These are phyloP conservation scores for Encarsia formosa DNA, from an alignment of 2,888 invertebrate genomes.

Conservation along the genomic window DNA sequence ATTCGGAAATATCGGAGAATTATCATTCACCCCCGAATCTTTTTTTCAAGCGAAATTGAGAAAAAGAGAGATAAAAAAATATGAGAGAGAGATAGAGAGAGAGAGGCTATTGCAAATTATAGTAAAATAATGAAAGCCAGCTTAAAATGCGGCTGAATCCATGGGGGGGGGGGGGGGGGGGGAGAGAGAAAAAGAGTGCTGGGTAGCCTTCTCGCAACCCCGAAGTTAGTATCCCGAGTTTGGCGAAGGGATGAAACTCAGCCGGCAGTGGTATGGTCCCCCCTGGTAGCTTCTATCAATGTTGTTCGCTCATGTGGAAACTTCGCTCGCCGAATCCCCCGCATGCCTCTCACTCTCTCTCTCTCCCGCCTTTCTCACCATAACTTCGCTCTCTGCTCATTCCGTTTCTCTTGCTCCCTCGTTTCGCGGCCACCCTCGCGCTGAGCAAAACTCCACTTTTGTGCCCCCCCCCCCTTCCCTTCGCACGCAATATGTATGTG, in stretches of 20 bases:
- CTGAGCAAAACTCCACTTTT: constrained; percentile 16
- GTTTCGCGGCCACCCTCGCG: constrained; percentile 18
- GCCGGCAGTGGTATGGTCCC: constrained; percentile 29
- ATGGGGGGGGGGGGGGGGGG: constrained; percentile 2
- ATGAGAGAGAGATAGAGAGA: constrained; percentile 23
- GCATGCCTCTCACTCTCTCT: constrained; percentile 33
- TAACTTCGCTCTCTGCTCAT: too few species aligned
- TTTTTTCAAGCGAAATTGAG: constrained; percentile 7
- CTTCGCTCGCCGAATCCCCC: constrained; percentile 45
- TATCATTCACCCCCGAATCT: constrained; percentile 1
- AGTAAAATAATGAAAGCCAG: constrained; percentile 50
- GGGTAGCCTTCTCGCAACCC: constrained; percentile 29
- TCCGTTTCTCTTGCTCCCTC: constrained; percentile 23
- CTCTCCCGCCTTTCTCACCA: not conserved
- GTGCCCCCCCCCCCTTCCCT: constrained; percentile 1
- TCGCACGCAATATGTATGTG: constrained; percentile 1
- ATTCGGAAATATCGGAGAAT: constrained; percentile 4
- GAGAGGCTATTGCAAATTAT: constrained; percentile 46
- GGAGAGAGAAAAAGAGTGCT: constrained; percentile 5
- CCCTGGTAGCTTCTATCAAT: constrained; percentile 49
- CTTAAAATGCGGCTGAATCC: constrained; percentile 38
- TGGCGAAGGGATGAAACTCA: constrained; percentile 45
- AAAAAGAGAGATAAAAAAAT: constrained; percentile 17
- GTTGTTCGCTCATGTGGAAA: constrained; percentile 50
- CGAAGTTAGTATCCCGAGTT: constrained; percentile 44